Base-by-base conservation (phyloP, 2,113 vertebrate genomes). In the Progne subis region DNA sequence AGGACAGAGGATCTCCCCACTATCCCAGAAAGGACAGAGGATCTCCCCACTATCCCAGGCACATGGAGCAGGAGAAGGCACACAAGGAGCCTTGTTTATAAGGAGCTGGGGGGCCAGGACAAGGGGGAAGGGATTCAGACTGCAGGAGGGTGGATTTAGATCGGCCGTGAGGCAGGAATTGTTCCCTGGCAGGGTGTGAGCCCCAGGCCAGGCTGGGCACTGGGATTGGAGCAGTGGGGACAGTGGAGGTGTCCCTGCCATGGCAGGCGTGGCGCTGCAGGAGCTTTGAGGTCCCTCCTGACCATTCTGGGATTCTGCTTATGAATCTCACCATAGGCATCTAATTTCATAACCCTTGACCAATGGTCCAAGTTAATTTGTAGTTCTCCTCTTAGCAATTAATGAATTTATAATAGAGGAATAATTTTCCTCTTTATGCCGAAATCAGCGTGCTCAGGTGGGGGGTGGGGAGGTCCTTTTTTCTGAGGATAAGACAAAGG, bases 271-370 rank as follows among this genome's bases (percentile, higher is more conserved):
- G 32, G 44, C 3, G 1, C 6, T 24, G 23, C 44, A 0, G 5
- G 50, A 6, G 10, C 0, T 81, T 0, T 67, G 2, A 7, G 5
- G 2, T 26, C 32, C 1, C 24, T 46, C 6, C 69, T 17, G 3
- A 47, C 20, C 20, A 31, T 7, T 8, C 29, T 34, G 18, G 10
- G 20, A 55, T 82, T 61, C 20, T 26, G 4, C 50, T 89, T 43
- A 31, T 26, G 20, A 39, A 24, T 55, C 13, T 49, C 46, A 44
- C 18, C 13, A 3, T 5, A 18, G 25, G 5, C 19, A 50, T 41
- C 37, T 32, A 8, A 84, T 80, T 80, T n/a, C 50, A 39, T 46
- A 86, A 52, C 64, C 91, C 87, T 44, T 91, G 82, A 82, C 79
- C 90, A 68, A 39, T 5, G 26, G 26, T 26, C 59, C 8, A 21